Evolutionary conservation across 2,113 vertebrate genomes (phyloP).

Genomic region (Lepisosteus oculatus): DNA sequence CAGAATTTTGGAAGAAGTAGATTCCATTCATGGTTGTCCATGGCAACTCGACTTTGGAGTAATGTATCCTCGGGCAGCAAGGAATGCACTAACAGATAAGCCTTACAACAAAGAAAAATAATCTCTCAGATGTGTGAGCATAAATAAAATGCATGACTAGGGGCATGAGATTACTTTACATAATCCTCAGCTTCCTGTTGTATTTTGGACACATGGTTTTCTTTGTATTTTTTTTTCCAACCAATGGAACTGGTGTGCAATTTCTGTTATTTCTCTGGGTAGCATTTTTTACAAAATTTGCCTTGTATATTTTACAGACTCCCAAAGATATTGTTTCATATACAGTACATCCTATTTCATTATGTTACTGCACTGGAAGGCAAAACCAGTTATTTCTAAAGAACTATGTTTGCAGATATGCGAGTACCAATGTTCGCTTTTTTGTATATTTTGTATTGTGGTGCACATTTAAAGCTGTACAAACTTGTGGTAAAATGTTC

Average conservation of each 20-base stretch:
- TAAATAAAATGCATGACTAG: background rate
- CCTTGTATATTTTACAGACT: background rate
- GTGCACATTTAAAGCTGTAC: conserved; percentile 36
- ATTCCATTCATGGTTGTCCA: too few relatives aligned
- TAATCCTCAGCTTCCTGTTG: conserved; percentile 2
- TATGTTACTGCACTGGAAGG: background rate
- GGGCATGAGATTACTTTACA: background rate
- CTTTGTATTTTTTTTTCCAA: background rate
- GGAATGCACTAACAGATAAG: background rate
- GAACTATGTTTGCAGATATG: conserved; percentile 1
- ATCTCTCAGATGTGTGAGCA: background rate
- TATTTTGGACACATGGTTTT: background rate
- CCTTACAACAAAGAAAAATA: background rate
- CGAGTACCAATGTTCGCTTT: conserved; percentile 37
- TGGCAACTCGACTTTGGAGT: background rate
- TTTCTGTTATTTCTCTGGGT: background rate
- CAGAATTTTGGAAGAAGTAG: too few relatives aligned
- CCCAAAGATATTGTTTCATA: background rate
- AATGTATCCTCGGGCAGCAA: conserved; percentile 6
- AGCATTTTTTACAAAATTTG: background rate
- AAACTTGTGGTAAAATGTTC: conserved; percentile 34
- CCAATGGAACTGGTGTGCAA: background rate
- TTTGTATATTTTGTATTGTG: conserved; percentile 53
- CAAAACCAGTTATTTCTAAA: background rate
- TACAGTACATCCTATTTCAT: background rate